Conservation (phyloP, 2,888 invertebrate genomes). For the Macrosoma leucophasiata region DNA sequence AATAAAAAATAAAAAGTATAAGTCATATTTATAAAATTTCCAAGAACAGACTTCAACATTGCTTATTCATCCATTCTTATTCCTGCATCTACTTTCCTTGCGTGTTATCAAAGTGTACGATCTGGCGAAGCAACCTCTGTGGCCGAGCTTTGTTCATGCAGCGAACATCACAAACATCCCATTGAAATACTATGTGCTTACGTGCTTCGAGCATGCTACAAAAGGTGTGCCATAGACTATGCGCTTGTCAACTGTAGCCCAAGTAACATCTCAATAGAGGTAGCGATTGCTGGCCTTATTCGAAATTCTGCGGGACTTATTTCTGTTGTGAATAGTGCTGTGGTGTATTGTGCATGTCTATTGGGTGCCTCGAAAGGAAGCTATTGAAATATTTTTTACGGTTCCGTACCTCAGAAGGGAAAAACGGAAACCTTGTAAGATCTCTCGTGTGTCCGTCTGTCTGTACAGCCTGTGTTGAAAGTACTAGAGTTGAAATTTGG, state of each 20-base stretch:
- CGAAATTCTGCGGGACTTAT: slow-evolving; percentile 16
- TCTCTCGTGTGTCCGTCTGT: too few species aligned
- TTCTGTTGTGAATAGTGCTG: too few species aligned
- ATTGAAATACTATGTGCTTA: slow-evolving; percentile 47
- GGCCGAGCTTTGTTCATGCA: slow-evolving; percentile 31
- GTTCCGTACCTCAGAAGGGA: too few species aligned
- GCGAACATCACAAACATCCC: slow-evolving; percentile 50
- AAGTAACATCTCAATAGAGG: slow-evolving; percentile 63
- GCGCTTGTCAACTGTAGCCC: slow-evolving; percentile 45
- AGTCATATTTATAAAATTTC: too few species aligned
- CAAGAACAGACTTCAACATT: too few species aligned
- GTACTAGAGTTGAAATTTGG: too few species aligned
- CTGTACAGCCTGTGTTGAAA: too few species aligned
- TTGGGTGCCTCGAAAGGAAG: too few species aligned
- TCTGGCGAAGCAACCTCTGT: slow-evolving; percentile 32
- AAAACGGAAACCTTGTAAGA: too few species aligned
- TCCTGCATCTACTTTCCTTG: slow-evolving; percentile 17
- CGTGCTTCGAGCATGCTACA: slow-evolving; percentile 32
- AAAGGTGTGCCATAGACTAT: slow-evolving; percentile 42
- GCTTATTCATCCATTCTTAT: slow-evolving; percentile 11
- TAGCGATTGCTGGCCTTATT: slow-evolving; percentile 49
- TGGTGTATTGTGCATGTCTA: too few species aligned
- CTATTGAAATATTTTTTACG: too few species aligned
- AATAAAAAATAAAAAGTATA: too few species aligned
- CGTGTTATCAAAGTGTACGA: slow-evolving; percentile 27